Conservation (phyloP, 2,113 vertebrate species). For the Ceuthmochares aereus region DNA sequence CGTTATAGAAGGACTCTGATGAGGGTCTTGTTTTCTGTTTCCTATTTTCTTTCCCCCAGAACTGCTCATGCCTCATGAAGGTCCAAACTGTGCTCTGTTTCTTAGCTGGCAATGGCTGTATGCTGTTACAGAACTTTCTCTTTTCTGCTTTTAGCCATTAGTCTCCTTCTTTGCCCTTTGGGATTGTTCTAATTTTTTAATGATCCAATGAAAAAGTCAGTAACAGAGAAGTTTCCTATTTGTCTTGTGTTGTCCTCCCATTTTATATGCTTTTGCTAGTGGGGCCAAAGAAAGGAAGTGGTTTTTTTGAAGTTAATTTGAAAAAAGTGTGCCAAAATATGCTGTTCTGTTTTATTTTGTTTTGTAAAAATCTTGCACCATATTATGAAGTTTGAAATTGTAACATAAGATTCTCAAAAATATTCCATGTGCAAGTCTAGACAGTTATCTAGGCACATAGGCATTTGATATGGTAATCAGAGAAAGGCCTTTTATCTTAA, state of each 20-base stretch:
- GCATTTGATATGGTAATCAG: not conserved
- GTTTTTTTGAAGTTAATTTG: not conserved
- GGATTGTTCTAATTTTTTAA: not conserved
- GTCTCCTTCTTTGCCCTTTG: not conserved
- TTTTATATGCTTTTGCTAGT: constrained; percentile 29
- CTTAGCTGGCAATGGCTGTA: not conserved
- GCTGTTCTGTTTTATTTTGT: not conserved
- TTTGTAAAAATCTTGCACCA: not conserved
- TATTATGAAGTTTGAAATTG: constrained; percentile 38
- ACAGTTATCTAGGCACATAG: not conserved
- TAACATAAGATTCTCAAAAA: not conserved
- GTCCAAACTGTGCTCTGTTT: not conserved
- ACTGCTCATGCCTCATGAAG: not conserved
- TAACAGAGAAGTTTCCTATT: not conserved
- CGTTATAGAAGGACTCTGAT: not conserved
- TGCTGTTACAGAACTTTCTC: not conserved
- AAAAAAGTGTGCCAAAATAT: not conserved
- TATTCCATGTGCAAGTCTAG: not conserved
- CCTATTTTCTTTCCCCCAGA: not conserved
- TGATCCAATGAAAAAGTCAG: not conserved
- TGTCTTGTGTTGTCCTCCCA: not conserved
- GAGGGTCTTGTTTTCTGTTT: not conserved
- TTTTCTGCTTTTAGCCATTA: not conserved
- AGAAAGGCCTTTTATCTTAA: not conserved
- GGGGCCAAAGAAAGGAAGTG: not conserved